Evolutionary conservation across 1,140 invertebrate species (phyloP).

Genomic region (Contarinia nasturtii): DNA sequence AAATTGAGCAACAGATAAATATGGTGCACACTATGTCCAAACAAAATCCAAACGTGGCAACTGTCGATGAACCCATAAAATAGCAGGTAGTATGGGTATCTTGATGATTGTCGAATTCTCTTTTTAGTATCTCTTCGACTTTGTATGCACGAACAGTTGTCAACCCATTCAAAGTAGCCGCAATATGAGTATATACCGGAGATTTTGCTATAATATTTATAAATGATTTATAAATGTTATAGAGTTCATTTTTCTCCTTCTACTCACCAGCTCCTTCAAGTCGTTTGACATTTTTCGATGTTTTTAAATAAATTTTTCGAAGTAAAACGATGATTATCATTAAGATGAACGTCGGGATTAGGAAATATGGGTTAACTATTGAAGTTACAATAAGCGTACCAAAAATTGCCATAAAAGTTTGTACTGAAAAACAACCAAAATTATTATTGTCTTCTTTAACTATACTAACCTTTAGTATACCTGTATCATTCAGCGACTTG

Average conservation of each 20-base stretch:
- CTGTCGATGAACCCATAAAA: conserved; percentile 58
- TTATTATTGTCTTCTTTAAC: too few relatives aligned
- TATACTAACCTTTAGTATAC: too few relatives aligned
- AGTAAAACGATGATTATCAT: conserved; percentile 48
- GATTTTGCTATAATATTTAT: conserved; percentile 33
- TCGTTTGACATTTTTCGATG: conserved; percentile 68
- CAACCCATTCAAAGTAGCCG: conserved; percentile 56
- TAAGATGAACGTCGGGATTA: conserved; percentile 47
- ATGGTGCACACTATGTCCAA: conserved; percentile 48
- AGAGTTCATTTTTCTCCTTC: conserved; percentile 3
- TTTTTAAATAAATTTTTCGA: conserved; percentile 60
- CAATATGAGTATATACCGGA: conserved; percentile 70
- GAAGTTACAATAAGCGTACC: conserved; percentile 46
- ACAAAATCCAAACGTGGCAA: conserved; percentile 62
- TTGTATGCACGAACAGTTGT: conserved; percentile 58
- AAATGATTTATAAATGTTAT: background rate
- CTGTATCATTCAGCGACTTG: conserved; percentile 30
- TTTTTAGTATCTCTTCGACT: conserved; percentile 45
- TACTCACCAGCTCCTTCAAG: conserved; percentile 59
- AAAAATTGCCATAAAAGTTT: conserved; percentile 39
- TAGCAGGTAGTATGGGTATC: conserved; percentile 39
- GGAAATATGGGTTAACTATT: conserved; percentile 50
- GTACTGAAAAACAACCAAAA: conserved; percentile 27
- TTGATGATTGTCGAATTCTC: conserved; percentile 51
- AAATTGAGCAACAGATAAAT: conserved; percentile 46